Base-by-base conservation (phyloP, 2,888 invertebrate species). In the Caradrina kadenii region DNA sequence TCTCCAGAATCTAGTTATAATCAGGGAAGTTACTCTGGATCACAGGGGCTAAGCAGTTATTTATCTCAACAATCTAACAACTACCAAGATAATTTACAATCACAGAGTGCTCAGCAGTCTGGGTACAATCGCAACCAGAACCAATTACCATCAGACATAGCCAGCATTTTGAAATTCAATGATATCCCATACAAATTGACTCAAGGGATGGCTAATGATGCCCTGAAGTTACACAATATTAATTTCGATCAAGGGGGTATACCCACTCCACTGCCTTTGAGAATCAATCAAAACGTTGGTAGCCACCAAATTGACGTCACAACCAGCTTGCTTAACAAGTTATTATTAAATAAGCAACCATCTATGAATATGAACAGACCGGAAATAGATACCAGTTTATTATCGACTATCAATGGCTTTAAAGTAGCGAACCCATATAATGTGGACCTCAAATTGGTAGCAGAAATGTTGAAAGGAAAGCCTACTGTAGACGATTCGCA, bases 381-480 rank as follows among this genome's bases (percentile, higher is more conserved):
- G 15, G 94, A 95, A 65, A 82, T 92, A 19, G 93, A 95, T 62
- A 64, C 89, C 92, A 93, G 87, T 52, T 76, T 89, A 59, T 39
- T 96, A 56, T 92, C 96, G 4, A 95, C 92, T 1, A 94, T 96
- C 26, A 95, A 96, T 83, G 96, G 96, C 6, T 93, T 95, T 71
- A 93, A 94, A 90, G 93, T 96, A n/a, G 93, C 93, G 2, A 96
- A 96, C 79, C 96, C 96, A 17, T 96, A 93, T 70, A 96, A 96
- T 80, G 90, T 96, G 13, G 96, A 96, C 82, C 83, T 96, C 4
- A 95, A 94, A 86, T 82, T 96, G 53, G 94, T 96, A 1, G 93
- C 95, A 39, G 96, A 96, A 65, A 93, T 96, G 90, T 87, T 96
- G 61, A 96, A 93, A 88, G 94, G 95, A 22, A 96, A 94, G 85